A percentile compares a stretch with the other conserved stretches of the same genome.
These are phyloP conservation scores for Macrotrachela quadricornifera DNA, from an alignment of 1,140 invertebrate species.

Conservation along the genomic window DNA sequence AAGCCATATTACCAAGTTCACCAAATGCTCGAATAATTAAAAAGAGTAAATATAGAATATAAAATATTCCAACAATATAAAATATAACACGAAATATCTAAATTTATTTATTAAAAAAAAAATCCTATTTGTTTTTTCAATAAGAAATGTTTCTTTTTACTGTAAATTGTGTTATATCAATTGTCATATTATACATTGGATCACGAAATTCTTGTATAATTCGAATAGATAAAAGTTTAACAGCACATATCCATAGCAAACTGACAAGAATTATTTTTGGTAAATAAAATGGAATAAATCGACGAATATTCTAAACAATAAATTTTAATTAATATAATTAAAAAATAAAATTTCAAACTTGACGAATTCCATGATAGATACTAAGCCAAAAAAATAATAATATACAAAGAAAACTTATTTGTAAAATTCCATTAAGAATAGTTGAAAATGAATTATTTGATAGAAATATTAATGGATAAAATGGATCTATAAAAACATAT, in stretches of 20 bases:
- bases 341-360: conserved; percentile 43
- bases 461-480: conserved; percentile 71
- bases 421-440: conserved; percentile 65
- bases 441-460: conserved; percentile 69
- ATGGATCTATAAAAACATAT: conserved; percentile 47
- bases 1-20: conserved; percentile 81
- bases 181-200: conserved; percentile 71
- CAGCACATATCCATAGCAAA: conserved; percentile 59
- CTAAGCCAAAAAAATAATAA: conserved; percentile 79
- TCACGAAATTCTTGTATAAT: conserved; percentile 55
- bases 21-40: conserved; percentile 69
- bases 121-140: too few species aligned
- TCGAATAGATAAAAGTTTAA: conserved; percentile 37
- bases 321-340: not conserved
- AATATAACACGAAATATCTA: conserved; percentile 11
- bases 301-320: conserved; percentile 50
- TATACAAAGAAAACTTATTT: conserved; percentile 64
- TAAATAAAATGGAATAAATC: conserved; percentile 62
- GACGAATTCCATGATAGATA: conserved; percentile 73
- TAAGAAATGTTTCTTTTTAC: too few species aligned
- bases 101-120: not conserved
- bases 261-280: conserved; percentile 70
- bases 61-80: conserved; percentile 48
- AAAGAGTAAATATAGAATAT: conserved; percentile 59
- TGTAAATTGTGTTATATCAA: conserved; percentile 65